Evolutionary conservation across 1,140 invertebrate species (phyloP).

Genomic region (Reticulitermes speratus): DNA sequence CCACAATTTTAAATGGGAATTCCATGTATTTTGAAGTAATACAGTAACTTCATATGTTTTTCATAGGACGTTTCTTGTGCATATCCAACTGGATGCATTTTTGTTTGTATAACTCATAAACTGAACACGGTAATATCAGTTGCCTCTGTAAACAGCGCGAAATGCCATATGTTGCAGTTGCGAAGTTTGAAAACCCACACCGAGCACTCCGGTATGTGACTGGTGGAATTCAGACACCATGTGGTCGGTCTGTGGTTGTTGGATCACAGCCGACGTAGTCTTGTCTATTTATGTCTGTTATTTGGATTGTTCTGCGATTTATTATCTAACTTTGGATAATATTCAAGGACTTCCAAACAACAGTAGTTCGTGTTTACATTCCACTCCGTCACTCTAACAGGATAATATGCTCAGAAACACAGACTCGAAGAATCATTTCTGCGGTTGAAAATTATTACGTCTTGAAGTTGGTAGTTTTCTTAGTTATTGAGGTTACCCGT

Average conservation of each 20-base stretch:
- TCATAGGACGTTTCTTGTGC: too few species aligned
- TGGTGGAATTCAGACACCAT: background rate
- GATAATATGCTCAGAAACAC: background rate
- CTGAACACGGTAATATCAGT: too few species aligned
- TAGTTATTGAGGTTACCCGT: too few species aligned
- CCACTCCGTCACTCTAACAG: background rate
- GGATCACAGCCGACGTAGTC: background rate
- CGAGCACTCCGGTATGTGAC: background rate
- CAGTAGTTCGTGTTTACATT: background rate
- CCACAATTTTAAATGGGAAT: too few species aligned
- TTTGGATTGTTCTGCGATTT: background rate
- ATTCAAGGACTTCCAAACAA: background rate
- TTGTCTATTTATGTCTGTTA: background rate
- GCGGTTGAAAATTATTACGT: too few species aligned
- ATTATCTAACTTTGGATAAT: background rate
- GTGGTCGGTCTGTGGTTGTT: background rate
- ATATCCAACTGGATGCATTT: too few species aligned
- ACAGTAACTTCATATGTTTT: too few species aligned
- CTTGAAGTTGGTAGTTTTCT: too few species aligned
- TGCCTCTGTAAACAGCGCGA: background rate
- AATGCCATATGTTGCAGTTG: background rate
- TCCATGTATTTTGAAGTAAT: too few species aligned
- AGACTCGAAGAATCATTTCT: background rate
- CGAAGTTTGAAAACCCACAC: background rate
- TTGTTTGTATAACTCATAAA: too few species aligned